These are phyloP conservation scores for Herpetotheres cachinnans DNA, from an alignment of 2,113 vertebrate genomes.

Conservation along the genomic window DNA sequence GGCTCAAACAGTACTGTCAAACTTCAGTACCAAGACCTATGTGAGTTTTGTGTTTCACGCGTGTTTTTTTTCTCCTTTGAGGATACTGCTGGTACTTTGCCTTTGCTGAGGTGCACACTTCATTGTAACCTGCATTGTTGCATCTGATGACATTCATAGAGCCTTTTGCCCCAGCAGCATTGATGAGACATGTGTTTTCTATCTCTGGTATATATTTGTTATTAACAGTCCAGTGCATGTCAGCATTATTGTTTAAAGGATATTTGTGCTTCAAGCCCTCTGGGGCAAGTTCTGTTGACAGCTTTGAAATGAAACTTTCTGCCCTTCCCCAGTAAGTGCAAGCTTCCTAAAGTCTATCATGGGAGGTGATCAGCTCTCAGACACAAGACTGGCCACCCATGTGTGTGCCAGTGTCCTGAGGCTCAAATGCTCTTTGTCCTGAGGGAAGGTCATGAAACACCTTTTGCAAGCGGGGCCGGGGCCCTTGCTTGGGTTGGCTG, in stretches of 20 bases:
- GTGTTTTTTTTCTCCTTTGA: neutral
- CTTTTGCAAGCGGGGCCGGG: neutral
- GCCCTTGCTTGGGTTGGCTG: neutral
- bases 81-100: neutral
- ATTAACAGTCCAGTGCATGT: neutral
- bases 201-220: neutral
- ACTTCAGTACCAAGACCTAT: neutral
- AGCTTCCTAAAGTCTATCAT: neutral
- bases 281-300: neutral
- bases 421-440: neutral
- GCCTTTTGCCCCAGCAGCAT: neutral
- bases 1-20: neutral
- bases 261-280: neutral
- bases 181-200: neutral
- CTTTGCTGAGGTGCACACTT: neutral
- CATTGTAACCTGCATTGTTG: neutral
- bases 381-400: fast-evolving
- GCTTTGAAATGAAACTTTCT: neutral
- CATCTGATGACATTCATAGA: neutral
- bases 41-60: neutral
- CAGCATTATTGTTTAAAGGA: neutral
- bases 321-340: neutral
- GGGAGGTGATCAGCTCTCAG: neutral
- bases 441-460: neutral
- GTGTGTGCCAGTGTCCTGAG: neutral